Percentiles rank a stretch among this genome's conserved stretches.
Evolutionary conservation across 2,888 invertebrate genomes (phyloP).

Genomic region (Erpobdella octoculata): DNA sequence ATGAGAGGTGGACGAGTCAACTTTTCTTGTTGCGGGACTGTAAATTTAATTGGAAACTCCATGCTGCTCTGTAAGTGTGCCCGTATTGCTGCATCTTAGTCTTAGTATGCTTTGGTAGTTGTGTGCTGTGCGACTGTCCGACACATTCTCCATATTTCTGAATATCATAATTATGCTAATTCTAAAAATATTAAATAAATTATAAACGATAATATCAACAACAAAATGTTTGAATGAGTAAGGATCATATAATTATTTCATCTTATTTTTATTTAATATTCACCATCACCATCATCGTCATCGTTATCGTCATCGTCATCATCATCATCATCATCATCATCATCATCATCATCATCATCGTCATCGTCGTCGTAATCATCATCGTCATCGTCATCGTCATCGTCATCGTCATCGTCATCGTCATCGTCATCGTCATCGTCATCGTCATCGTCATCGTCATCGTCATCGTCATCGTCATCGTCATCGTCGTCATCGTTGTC

Average conservation of each 20-base stretch:
- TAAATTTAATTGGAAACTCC: too few species aligned
- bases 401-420: neutral
- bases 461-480: constrained; percentile 12
- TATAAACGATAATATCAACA: neutral
- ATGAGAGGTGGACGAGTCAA: neutral
- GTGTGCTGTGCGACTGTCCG: too few species aligned
- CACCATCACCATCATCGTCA: neutral
- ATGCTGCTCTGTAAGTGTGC: too few species aligned
- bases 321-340: constrained; percentile 11
- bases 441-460: constrained; percentile 12
- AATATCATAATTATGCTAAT: neutral
- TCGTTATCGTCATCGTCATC: neutral
- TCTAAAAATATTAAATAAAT: neutral
- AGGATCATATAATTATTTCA: neutral
- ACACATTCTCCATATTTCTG: too few species aligned
- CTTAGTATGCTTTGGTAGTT: too few species aligned
- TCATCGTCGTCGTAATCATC: neutral
- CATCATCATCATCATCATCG: constrained; percentile 10
- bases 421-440: constrained; percentile 11
- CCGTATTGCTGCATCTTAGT: too few species aligned
- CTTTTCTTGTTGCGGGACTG: constrained; percentile 13
- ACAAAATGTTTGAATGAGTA: neutral
- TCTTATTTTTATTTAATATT: neutral
- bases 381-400: constrained; percentile 8
- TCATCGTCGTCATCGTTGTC: neutral